Base-by-base conservation (phyloP, 2,797 vertebrate genomes). In the Enteromius viviparus region DNA sequence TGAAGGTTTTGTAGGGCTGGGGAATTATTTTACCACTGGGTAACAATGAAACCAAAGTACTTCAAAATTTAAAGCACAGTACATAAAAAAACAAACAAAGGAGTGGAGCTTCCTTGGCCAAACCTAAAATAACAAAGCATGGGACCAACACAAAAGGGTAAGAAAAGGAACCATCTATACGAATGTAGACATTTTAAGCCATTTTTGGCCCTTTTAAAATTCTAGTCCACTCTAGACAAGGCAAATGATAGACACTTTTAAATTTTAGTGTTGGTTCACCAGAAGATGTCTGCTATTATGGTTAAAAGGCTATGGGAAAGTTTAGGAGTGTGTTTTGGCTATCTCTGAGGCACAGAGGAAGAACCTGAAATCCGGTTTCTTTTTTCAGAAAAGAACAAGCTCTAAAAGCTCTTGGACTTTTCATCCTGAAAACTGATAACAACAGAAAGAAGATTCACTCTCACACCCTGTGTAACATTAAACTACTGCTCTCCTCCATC, bases 271-370 rank as follows among this genome's bases (percentile, higher is more conserved):
- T 26, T 42, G 7, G 55, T 45, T 29, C 69, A 69, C 29, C 23
- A 70, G 32, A n/a, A 70, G 1, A 23, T 70, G 29, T 55, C 49
- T 75, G 72, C 34, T 10, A 45, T 45, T 37, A 29, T 6, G 15
- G 42, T 53, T 51, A 65, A 82, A 81, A 51, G 70, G 37, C 40
- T 72, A 3, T 37, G 42, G 60, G 19, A 64, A 51, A n/a, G 32
- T 6, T 7, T 1, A n/a, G 34, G 45, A 65, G 17, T 51, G 42
- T 29, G 51, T 47, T 80, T 45, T 71, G 51, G 29, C 12, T 58
- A 34, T 53, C 70, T 29, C 34, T 42, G 49, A 42, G 34, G 66
- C n/a, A 42, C 8, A n/a, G 34, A 79, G 64, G 21, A 79, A 68
- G 37, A 47, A 34, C 3, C 21, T 74, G 58, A 45, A 49, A 37